These are phyloP conservation scores for Heliconius hortense DNA, from an alignment of 2,888 invertebrate species.

Conservation along the genomic window DNA sequence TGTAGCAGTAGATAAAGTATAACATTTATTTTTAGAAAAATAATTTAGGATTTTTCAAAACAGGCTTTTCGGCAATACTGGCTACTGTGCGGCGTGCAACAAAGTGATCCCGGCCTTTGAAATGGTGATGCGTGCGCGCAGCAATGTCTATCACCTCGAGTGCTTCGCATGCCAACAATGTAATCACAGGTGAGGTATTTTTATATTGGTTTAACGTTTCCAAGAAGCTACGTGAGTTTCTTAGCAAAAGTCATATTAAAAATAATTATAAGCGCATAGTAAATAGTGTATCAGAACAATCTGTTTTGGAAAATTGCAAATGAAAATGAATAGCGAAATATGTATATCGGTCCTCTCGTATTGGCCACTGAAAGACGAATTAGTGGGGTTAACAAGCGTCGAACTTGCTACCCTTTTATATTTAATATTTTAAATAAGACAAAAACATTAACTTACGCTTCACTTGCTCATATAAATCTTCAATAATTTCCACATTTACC, in stretches of 20 bases:
- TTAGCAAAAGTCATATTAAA: background rate
- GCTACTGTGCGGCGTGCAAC: constrained; percentile 97
- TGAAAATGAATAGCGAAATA: background rate
- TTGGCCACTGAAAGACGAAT: background rate
- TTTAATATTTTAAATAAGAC: background rate
- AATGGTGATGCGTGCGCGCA: constrained; percentile 99
- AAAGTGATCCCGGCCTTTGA: constrained; percentile 99
- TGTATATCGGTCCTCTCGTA: background rate
- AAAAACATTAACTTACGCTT: constrained; percentile 7
- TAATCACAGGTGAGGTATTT: constrained; percentile 92
- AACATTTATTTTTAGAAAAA: too few relatives aligned
- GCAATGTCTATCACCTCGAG: constrained; percentile 98
- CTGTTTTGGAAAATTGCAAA: background rate
- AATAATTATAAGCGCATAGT: background rate
- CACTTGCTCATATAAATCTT: constrained; percentile 34
- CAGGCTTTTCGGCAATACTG: constrained; percentile 96
- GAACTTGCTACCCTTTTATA: background rate
- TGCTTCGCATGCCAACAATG: constrained; percentile 99
- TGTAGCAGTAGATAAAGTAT: too few relatives aligned
- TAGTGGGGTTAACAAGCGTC: background rate
- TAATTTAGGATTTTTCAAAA: background rate
- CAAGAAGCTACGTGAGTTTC: background rate
- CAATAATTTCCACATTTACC: constrained; percentile 40
- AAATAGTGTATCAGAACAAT: background rate
- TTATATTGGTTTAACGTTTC: constrained; percentile 2